Percentiles rank a stretch among this genome's conserved stretches.
phyloP scores from a whole-genome alignment of 2,888 invertebrate genomes.

The Polymixis flavicincta region DNA sequence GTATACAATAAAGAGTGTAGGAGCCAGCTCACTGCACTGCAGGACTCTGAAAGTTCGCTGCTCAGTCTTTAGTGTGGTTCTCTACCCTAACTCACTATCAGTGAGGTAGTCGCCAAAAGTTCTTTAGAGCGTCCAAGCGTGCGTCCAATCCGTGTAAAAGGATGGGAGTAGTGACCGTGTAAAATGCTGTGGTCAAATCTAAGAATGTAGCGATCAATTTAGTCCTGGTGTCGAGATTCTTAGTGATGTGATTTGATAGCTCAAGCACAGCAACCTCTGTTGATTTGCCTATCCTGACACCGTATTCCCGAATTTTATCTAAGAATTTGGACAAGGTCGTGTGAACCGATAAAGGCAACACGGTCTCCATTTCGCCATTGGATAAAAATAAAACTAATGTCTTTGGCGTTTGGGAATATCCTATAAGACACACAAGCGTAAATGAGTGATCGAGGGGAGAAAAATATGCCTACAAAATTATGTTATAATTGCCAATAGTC shows the following conservation, averaged over 20 bases:
- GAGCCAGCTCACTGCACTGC: neutral
- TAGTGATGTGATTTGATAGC: neutral
- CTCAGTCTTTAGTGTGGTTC: neutral
- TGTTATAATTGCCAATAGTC: neutral
- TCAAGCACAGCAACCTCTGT: neutral
- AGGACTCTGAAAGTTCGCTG: neutral
- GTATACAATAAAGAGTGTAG: neutral
- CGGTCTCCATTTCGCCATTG: neutral
- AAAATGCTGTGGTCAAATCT: neutral
- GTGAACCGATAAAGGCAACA: neutral
- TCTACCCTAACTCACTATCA: neutral
- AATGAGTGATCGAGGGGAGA: too few species aligned
- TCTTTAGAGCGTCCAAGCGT: neutral
- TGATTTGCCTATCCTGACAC: neutral
- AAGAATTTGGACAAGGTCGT: neutral
- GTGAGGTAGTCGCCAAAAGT: neutral
- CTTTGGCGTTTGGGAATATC: neutral
- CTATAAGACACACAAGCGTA: too few species aligned
- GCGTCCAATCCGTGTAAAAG: neutral
- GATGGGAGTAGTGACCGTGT: neutral
- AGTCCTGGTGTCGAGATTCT: neutral
- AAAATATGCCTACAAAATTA: too few species aligned
- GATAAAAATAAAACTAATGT: neutral
- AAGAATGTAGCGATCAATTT: neutral
- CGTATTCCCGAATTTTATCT: neutral